Evolutionary conservation across 1,140 invertebrate genomes (phyloP).

Genomic region (Tetramorium simillimum): DNA sequence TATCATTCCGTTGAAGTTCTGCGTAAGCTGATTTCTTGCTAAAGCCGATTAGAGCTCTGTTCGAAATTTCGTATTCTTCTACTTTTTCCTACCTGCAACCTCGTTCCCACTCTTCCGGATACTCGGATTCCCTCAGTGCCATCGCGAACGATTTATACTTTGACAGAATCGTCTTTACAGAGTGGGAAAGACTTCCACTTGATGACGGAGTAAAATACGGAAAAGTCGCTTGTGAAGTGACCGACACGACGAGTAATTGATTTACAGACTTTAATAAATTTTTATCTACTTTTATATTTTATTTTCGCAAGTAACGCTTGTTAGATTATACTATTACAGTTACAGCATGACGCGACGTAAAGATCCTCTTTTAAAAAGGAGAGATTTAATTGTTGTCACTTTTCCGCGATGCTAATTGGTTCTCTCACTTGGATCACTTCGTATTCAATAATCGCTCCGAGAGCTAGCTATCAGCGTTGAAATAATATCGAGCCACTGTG

Average conservation of each 20-base stretch:
- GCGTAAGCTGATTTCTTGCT: conserved; percentile 59
- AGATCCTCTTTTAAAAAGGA: not conserved
- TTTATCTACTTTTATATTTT: not conserved
- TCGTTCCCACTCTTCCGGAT: not conserved
- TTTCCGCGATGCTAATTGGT: too few species aligned
- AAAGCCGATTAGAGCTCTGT: conserved; percentile 69
- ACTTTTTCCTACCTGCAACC: not conserved
- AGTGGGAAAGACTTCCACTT: not conserved
- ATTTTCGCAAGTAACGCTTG: not conserved
- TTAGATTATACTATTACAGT: not conserved
- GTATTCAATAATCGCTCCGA: too few species aligned
- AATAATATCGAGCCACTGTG: too few species aligned
- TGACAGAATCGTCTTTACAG: not conserved
- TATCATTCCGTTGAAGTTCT: conserved; percentile 56
- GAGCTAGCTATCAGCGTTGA: too few species aligned
- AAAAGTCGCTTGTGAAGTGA: not conserved
- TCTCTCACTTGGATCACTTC: too few species aligned
- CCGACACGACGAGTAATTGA: not conserved
- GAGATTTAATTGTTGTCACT: too few species aligned
- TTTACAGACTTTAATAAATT: conserved; percentile 13
- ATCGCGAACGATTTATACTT: conserved; percentile 1
- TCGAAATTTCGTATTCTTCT: conserved; percentile 45
- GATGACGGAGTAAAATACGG: not conserved
- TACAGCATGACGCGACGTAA: not conserved
- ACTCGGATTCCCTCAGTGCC: not conserved